Evolutionary conservation across 2,888 invertebrate species (phyloP).

Genomic region (Dynastes maya): DNA sequence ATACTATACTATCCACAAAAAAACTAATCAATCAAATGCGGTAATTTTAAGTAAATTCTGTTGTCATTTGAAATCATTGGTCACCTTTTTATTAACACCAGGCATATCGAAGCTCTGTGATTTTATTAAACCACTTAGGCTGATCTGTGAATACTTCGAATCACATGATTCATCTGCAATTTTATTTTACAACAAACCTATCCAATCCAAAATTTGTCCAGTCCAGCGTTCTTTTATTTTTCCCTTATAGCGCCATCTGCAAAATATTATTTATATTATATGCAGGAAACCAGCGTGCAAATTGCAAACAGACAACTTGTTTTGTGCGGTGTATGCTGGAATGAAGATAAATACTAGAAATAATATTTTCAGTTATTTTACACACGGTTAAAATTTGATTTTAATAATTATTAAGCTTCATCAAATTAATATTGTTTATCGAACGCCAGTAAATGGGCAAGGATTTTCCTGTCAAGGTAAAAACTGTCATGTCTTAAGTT

Average conservation of each 20-base stretch:
- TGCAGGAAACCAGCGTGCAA: not conserved
- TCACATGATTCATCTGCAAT: too few relatives aligned
- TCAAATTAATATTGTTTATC: not conserved
- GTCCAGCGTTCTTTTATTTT: not conserved
- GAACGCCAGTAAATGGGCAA: slow-evolving; percentile 1
- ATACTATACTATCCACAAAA: too few relatives aligned
- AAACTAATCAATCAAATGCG: too few relatives aligned
- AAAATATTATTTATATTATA: not conserved
- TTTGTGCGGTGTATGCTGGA: slow-evolving; percentile 23
- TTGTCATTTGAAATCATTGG: too few relatives aligned
- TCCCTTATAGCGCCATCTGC: not conserved
- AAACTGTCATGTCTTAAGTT: slow-evolving; percentile 26
- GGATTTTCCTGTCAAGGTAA: slow-evolving; percentile 41
- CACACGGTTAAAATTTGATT: not conserved
- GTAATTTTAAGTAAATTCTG: too few relatives aligned
- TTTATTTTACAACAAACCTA: too few relatives aligned
- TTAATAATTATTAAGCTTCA: not conserved
- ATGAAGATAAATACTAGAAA: slow-evolving; percentile 20
- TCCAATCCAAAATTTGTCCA: too few relatives aligned
- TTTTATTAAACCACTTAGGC: too few relatives aligned
- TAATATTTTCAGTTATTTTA: slow-evolving; percentile 15
- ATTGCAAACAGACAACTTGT: not conserved
- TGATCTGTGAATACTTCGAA: too few relatives aligned
- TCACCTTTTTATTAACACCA: too few relatives aligned
- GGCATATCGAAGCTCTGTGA: too few relatives aligned